Base-by-base conservation (phyloP, 2,888 invertebrate species). In the Chouioia cunea region DNA sequence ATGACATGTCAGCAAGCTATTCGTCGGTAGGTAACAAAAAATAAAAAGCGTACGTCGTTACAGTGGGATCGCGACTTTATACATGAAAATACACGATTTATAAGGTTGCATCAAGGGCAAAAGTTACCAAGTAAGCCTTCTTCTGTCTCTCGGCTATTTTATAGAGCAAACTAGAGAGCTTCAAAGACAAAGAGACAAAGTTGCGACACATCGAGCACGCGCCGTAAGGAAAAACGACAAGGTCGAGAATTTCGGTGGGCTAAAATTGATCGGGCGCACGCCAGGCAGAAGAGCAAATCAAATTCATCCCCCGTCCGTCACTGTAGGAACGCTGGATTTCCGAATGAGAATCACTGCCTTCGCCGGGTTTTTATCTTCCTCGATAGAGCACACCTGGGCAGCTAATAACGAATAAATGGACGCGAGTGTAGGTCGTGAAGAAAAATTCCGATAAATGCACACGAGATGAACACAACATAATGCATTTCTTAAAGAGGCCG, bases 81-180 rank as follows among this genome's bases (percentile, higher is more conserved):
- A 66, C 58, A 12, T 52, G 58, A 46, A 59, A 54, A 59, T 63
- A 53, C 57, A 66, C 44, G 50, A 62, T 47, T 57, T 12, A 20
- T 48, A 67, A 71, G 71, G 71, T 71, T 64, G 44, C 46, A 48
- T 67, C 63, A 71, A 67, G 67, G n/a, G 64, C 64, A 44, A 67
- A 4, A 27, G 6, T 10, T 16, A 6, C 22, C 12, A 14, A 22
- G 36, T 10, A 36, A 36, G 36, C 36, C 36, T 36, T 36, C 12
- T 36, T 10, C 36, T 36, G 10, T 36, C 6, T 36, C 36, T 36
- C 12, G 36, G 12, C 6, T 12, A 12, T 36, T 53, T 10, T 53
- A 16, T 53, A 22, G 22, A 53, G 10, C 53, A 14, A 2, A 20
- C 22, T 15, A 53, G 22, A 18, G 6, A 53, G 22, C 22, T 36